Base-by-base conservation (phyloP, 2,888 invertebrate species). In the Erebia epiphron region DNA sequence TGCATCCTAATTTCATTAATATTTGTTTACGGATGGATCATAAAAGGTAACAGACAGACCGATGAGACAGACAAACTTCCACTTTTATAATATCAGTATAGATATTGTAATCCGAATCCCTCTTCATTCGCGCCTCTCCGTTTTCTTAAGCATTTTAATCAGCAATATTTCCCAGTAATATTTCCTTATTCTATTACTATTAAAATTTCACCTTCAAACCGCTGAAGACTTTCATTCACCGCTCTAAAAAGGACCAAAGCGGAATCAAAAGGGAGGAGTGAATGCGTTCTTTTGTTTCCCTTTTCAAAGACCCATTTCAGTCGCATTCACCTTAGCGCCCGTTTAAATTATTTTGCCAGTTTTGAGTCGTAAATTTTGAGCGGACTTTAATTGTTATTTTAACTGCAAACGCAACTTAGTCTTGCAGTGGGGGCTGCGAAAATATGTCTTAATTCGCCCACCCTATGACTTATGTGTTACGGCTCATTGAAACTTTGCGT, bases 371-470 rank as follows among this genome's bases (percentile, higher is more conserved):
- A 93, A 93, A 93, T 93, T 92, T 91, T 80, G 84, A 83, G 83
- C 82, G 85, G 93, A 93, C 92, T 93, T 93, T 93, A 93, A 93
- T 93, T 93, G 92, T 93, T 91, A 91, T 91, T 93, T 92, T 93
- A 91, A 93, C 92, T 92, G 93, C 92, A 89, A 90, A 87, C 87
- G 89, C 87, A 87, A 91, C 90, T 87, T 89, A 87, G 89, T 87
- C 86, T 86, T 82, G 78, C 82, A 76, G 78, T 77, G 79, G 84
- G 87, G 87, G 84, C 82, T 79, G 84, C 84, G 87, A 88, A 92
- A 92, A 92, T 92, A 91, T 91, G 91, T 92, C 92, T 92, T 92
- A 89, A 92, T 92, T 90, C 91, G 83, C 82, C 82, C 82, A 80
- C 87, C 88, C 86, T 89, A 90, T 92, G 91, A 92, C 92, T 92